Evolutionary conservation across 2,113 vertebrate genomes (phyloP), one percentile per base, ranked within the genome.

Genomic region (Cercocebus atys): DNA sequence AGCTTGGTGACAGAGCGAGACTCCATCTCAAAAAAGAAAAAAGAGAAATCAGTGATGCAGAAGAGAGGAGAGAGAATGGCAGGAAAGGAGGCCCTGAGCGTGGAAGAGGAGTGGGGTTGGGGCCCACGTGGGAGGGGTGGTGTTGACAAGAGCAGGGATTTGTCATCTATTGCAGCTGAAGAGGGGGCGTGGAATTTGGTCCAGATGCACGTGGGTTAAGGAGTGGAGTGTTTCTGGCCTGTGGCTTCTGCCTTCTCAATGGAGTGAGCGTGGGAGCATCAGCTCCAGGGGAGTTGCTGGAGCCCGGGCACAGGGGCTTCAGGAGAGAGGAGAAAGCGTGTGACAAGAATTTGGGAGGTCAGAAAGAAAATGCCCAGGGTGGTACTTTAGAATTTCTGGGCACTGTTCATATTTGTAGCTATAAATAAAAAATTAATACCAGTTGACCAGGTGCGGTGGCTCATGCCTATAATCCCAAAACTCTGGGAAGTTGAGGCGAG

Each of bases 51-150:
- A 38, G 4, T 4, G 52, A 23, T 9, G n/a, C 5, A 18, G 52
- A 55, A 17, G 32, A 13, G 38, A 20, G 12, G 8, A 14, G 11
- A 20, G 27, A 5, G 38, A 4, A 2, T 3, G 14, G 75, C 38
- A 27, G 38, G 64, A 17, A 35, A 14, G 12, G 22, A 38, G 40
- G 35, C 76, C 55, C 27, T 3, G 35, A 75, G 40, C 9, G 12
- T 3, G 27, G 2, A 32, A 32, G 27, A 22, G 32, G 43, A 6
- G 38, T 23, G 16, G 2, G 3, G 40, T 3, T 5, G 1, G 80
- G 0, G 1, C 38, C 11, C 11, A 1, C 8, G 1, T 5, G 52
- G 35, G 35, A 50, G 72, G 76, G 17, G 14, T 2, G 11, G 76
- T 32, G 50, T 8, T 3, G 93, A 18, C 12, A 30, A 43, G 52